Percentiles rank a stretch among this genome's conserved stretches.
These are phyloP conservation scores for Epistrophe grossulariae DNA, from an alignment of 2,888 invertebrate species.

Conservation along the genomic window DNA sequence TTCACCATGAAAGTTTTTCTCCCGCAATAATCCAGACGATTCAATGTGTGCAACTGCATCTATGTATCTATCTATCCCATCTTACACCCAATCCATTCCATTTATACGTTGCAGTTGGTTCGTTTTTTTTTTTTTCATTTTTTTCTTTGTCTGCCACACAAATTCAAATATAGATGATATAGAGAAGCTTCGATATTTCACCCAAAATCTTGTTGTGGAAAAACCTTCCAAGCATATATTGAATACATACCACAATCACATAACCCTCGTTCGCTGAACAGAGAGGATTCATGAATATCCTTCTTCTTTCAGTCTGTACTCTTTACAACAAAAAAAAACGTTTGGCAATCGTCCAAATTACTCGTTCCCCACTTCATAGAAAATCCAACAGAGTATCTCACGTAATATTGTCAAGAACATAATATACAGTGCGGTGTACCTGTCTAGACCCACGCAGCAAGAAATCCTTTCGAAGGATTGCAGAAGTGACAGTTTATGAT, in stretches of 20 bases:
- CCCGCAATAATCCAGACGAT: slow-evolving; percentile 34
- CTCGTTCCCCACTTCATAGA: slow-evolving; percentile 32
- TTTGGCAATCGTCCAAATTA: slow-evolving; percentile 69
- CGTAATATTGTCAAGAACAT: slow-evolving; percentile 21
- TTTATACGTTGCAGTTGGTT: neutral
- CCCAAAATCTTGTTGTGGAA: slow-evolving; percentile 45
- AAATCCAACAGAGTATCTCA: slow-evolving; percentile 30
- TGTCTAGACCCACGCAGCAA: neutral
- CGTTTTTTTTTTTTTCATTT: slow-evolving; percentile 1
- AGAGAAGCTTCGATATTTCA: slow-evolving; percentile 51
- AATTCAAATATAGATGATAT: slow-evolving; percentile 34
- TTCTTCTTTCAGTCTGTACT: slow-evolving; percentile 7
- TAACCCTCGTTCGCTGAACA: neutral
- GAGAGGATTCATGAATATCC: slow-evolving; percentile 38
- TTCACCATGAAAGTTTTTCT: slow-evolving; percentile 20
- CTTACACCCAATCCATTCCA: slow-evolving; percentile 1
- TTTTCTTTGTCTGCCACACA: slow-evolving; percentile 56
- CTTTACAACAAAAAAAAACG: slow-evolving; percentile 38
- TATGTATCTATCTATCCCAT: neutral
- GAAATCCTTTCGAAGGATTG: no score
- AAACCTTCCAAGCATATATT: slow-evolving; percentile 48
- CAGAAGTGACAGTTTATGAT: no score
- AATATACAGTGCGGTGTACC: neutral
- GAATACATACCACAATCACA: slow-evolving; percentile 50
- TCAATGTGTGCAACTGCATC: slow-evolving; percentile 34